A percentile compares a stretch with the other conserved stretches of the same genome.
Evolutionary conservation across 2,113 vertebrate species (phyloP).

Genomic region (Lasiurus borealis): DNA sequence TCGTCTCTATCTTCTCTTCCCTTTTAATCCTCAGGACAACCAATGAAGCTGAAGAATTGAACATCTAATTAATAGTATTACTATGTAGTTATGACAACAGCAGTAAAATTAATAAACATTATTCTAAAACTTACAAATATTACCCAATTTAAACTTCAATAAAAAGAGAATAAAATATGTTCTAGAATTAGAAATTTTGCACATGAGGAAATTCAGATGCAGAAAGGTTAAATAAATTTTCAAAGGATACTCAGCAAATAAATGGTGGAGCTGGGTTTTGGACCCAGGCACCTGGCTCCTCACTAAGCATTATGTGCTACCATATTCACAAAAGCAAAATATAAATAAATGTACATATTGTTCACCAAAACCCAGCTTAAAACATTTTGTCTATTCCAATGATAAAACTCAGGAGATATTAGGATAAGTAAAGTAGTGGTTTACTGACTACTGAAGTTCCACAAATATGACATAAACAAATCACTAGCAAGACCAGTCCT

Average conservation of each 20-base stretch:
- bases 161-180: background rate
- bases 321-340: background rate
- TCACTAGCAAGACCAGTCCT: background rate
- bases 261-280: background rate
- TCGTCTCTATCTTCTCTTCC: background rate
- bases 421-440: background rate
- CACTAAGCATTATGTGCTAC: background rate
- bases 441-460: background rate
- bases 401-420: background rate
- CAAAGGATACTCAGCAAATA: background rate
- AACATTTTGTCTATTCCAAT: background rate
- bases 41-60: background rate
- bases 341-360: background rate
- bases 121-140: background rate
- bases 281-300: background rate
- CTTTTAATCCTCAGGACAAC: background rate
- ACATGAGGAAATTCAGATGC: background rate
- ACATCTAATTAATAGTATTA: background rate
- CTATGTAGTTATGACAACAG: background rate
- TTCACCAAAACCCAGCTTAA: background rate
- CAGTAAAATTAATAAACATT: background rate
- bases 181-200: constrained; percentile 10
- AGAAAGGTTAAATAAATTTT: background rate
- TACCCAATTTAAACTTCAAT: background rate
- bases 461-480: background rate